Base-by-base conservation (phyloP, 2,888 invertebrate species). In the Barypeithes pellucidus region DNA sequence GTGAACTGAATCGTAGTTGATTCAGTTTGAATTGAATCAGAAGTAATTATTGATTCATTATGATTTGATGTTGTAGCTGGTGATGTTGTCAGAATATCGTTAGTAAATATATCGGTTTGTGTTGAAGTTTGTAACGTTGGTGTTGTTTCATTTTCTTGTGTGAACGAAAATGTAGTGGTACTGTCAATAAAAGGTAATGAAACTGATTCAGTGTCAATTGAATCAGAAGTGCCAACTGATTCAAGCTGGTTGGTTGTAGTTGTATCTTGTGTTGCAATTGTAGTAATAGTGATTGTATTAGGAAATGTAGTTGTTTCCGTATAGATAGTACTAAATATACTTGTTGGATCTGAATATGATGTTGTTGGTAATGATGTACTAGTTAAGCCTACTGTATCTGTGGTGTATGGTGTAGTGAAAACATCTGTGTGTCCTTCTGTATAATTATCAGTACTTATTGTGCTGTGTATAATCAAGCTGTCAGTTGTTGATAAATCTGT, bases 381-480 rank as follows among this genome's bases (percentile, higher is more conserved):
- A 72, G 29, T 77, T 73, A 20, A 7, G 29, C n/a, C 24, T 24
- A 14, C 7, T 22, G 0, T 14, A 4, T 79, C 76, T 29, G 59
- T 72, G 1, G 77, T 67, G 9, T 65, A 62, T 22, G 29, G 22
- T 41, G 54, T 41, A 29, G 24, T n/a, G 54, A 54, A 16, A n/a
- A 12, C 18, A 20, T 43, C 45, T 61, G 61, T 45, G 16, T 9
- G 29, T 5, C n/a, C 45, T 11, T 14, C 29, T 24, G 43, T 43
- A 24, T 22, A 29, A 9, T 24, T 14, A 41, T 41, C 41, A 9
- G 41, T 60, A 60, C 60, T 43, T 8, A 41, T 22, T 12, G 61
- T 61, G 43, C 43, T 61, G 1, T 43, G 12, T 1, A 11, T 20
- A 11, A 14, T 14, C 8, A 14, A 24, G 14, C 12, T 24, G 20